Evolutionary conservation across 1,140 invertebrate genomes (phyloP), one percentile per base, ranked within the genome.

Genomic region (Cydia fagiglandana): DNA sequence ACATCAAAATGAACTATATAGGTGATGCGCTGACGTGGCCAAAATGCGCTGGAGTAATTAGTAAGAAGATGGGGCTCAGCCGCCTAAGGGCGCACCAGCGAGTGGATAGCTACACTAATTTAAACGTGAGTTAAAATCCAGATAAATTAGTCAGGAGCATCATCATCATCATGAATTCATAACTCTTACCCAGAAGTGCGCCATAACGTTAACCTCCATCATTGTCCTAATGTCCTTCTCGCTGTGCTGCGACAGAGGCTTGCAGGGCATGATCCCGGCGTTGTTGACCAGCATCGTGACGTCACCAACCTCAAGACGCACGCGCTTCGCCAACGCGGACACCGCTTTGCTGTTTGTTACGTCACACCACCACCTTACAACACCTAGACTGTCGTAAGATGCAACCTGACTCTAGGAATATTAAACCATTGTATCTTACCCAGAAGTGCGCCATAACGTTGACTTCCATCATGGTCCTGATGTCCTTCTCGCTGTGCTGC

Each of bases 241-340:
- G 0, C 93, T 94, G 50, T 96, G 94, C 53, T 95, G 93, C 4
- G 96, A 79, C 10, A 98, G 94, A 0, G 95, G 92, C 81, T 96
- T 95, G 83, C 95, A 96, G 0, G 96, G 96, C 96, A 98, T 97
- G 73, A 98, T 97, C 15, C 97, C 97, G 2, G 97, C 97, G 93
- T 98, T 98, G 91, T 98, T 98, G 0, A 98, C 92, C 74, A 98
- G 88, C 76, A 98, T 95, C 12, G 94, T 94, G 1, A 97, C 94
- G 64, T 95, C 94, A 1, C 96, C 96, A 1, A 96, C 95, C 81
- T 96, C 95, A 4, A 91, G 88, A 66, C 93, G 94, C 1, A 96
- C 93, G 80, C 91, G 94, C 24, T 94, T 89, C 1, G 94, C 94
- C 64, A 95, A 73, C 30, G 92, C 88, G 1, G 94, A 77, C 0